These are phyloP conservation scores for Bucorvus abyssinicus DNA, from an alignment of 2,797 vertebrate genomes.

Conservation along the genomic window DNA sequence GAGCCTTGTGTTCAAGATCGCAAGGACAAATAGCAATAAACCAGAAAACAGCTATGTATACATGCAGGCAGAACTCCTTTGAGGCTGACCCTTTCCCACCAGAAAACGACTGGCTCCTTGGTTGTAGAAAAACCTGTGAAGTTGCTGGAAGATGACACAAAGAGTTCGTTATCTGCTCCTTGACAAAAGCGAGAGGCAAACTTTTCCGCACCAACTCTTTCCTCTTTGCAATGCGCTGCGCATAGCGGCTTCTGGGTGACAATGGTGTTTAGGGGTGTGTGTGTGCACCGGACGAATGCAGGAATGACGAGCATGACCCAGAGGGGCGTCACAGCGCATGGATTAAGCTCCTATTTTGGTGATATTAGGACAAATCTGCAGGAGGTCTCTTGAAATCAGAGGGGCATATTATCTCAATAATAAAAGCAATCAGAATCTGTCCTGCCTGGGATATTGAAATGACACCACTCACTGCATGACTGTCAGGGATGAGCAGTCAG, in stretches of 20 bases:
- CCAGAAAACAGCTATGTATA: background rate
- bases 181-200: background rate
- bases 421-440: background rate
- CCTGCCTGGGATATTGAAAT: background rate
- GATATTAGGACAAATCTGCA: background rate
- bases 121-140: background rate
- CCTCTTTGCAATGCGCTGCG: background rate
- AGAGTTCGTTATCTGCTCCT: background rate
- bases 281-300: background rate
- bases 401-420: background rate
- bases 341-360: background rate
- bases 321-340: background rate
- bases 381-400: constrained; percentile 45
- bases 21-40: background rate
- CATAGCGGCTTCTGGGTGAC: background rate
- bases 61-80: background rate
- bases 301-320: accelerated
- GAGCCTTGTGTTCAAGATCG: background rate
- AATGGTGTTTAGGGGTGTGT: background rate
- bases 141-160: background rate
- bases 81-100: background rate
- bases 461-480: background rate
- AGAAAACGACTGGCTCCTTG: background rate
- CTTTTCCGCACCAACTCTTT: background rate
- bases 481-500: background rate